Evolutionary conservation across 2,113 vertebrate species (phyloP), one percentile per base, ranked within the genome.

Genomic region (Gallinago paraguaiae): DNA sequence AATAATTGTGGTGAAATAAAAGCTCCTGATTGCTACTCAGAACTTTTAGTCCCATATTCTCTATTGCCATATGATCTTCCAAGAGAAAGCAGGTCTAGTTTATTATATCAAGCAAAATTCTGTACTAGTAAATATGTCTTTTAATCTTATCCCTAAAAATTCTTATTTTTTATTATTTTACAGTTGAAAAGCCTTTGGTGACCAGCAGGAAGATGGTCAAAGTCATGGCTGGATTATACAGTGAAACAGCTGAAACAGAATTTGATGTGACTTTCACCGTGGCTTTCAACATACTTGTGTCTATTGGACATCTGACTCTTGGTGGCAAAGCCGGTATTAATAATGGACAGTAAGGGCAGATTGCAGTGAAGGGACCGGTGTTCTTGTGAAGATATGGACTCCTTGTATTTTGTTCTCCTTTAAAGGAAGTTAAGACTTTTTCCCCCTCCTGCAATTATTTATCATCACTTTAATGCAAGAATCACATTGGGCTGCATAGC

Each of bases 401-500:
- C 35, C 45, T 86, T 43, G 28, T 59, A 33, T 79, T 92, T 94
- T 81, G 43, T 91, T 95, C 91, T 88, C 31, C 46, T 92, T 88
- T 57, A 79, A 91, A 35, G 67, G 57, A 89, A 93, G 64, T 84
- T 93, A 68, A 48, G 79, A 82, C 3, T 77, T 82, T 88, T 92
- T 69, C 23, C 28, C 35, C 25, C 77, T 84, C 23, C 76, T 82
- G 68, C 78, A 89, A 96, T 93, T 96, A 97, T 96, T 97, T 97
- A 88, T 96, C 92, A 91, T 95, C 81, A 90, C 63, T 68, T 95
- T 96, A 96, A 92, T 93, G 82, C 91, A 96, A 96, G 96, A 97
- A 95, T 93, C 91, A 93, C 96, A 92, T 82, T 96, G 91, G 93
- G 67, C 86, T 96, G 69, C 86, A 75, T 96, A 95, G 74, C 87